These are phyloP conservation scores for Deroptyus accipitrinus DNA, from an alignment of 2,113 vertebrate genomes.

Conservation along the genomic window DNA sequence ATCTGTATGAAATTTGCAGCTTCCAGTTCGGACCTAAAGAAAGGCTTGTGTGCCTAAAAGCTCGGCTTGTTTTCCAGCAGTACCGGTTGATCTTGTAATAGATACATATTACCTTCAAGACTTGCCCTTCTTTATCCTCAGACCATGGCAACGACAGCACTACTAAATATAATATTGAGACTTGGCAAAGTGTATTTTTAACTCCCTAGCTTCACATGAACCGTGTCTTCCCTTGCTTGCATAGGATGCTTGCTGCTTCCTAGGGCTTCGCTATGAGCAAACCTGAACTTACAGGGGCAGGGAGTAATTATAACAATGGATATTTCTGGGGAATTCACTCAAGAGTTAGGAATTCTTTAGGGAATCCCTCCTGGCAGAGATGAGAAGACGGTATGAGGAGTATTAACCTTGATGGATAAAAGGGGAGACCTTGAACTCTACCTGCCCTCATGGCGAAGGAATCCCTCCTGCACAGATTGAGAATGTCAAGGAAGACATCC, in stretches of 20 bases:
- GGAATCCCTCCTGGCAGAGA: background rate
- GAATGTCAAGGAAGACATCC: background rate
- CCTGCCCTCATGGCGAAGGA: background rate
- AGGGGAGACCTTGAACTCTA: background rate
- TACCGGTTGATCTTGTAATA: background rate
- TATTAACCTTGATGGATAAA: constrained; percentile 11
- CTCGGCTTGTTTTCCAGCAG: background rate
- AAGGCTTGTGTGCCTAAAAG: background rate
- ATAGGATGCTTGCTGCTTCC: background rate
- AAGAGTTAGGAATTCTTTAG: constrained; percentile 8
- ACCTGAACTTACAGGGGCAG: background rate
- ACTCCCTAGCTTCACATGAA: background rate
- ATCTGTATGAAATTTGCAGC: background rate
- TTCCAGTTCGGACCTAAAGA: background rate
- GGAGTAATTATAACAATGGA: constrained; percentile 9
- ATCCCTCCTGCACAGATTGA: background rate
- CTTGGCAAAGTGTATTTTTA: constrained; percentile 25
- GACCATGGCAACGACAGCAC: background rate
- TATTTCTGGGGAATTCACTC: constrained; percentile 15
- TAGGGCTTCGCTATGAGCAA: background rate
- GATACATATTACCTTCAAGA: background rate
- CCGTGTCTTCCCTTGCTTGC: background rate
- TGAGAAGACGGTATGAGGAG: background rate
- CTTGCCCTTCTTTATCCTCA: constrained; percentile 45
- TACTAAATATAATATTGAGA: constrained; percentile 31